Base-by-base conservation (phyloP, 1,140 invertebrate species). In the Lanistes nyassanus region DNA sequence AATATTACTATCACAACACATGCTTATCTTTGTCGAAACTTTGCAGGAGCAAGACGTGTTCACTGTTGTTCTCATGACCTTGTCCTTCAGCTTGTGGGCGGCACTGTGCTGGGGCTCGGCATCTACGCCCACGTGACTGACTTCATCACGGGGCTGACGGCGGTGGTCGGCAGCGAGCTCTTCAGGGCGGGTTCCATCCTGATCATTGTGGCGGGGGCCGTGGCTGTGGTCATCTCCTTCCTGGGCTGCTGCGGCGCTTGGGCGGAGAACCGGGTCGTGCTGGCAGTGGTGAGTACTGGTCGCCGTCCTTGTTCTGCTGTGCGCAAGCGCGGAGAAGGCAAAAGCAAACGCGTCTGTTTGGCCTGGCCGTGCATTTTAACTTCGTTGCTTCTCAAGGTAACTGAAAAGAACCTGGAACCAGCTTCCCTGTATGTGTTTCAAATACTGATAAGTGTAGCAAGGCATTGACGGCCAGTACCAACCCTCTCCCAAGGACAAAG, bases 81-180 rank as follows among this genome's bases (percentile, higher is more conserved):
- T 74, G 81, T 73, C 68, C 91, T 92, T 56, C 89, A 95, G 94
- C 88, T 95, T 75, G 92, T 93, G 76, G 94, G 94, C 42, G 82
- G 92, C 2, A 93, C 92, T 11, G 93, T 95, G 11, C 88, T 94
- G 42, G 91, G 91, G 29, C 92, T 95, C 29, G 94, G 93, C 29
- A 88, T 94, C 37, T 95, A 94, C 93, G 94, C 93, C 0, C 91
- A 95, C 7, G 86, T 93, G 5, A 79, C 80, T 2, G 80, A 83
- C 56, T 82, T 81, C 78, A 19, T 78, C 16, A 72, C 76, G 42
- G 71, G 80, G 23, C 26, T 82, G 37, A 78, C 79, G 2, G 71
- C 71, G 21, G 47, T 83, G 3, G 62, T 81, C 5, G 82, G 83
- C 26, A 77, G 74, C 31, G 78, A 83, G 2, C 69, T 84, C 19